Base-by-base conservation (phyloP, 2,113 vertebrate species). In the Microcebus ravelobensis region DNA sequence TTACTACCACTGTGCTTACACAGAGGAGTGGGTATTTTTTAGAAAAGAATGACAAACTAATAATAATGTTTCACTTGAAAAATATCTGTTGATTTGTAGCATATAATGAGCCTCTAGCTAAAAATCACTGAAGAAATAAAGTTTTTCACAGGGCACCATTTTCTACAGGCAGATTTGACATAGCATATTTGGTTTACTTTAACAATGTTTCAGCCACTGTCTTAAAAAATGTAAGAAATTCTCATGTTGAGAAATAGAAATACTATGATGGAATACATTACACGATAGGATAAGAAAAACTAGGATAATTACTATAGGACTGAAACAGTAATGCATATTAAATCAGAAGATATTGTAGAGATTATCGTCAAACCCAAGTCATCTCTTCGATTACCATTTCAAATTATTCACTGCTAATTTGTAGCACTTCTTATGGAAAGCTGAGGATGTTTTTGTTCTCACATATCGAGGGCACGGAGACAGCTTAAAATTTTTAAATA, bases 331-430 rank as follows among this genome's bases (percentile, higher is more conserved):
- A 79, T 73, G 36, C 73, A 68, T 36, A n/a, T 8, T 36, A 77
- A 34, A 89, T 83, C 80, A 89, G 36, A 71, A 95, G 73, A 63
- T 89, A 13, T 23, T 65, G 52, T 29, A 42, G 59, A 87, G 91
- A 31, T 3, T n/a, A 42, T 31, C 52, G n/a, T 90, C 55, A 84
- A 84, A 45, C 52, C 42, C 52, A n/a, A 81, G 73, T 55, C 82
- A 76, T 45, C 31, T 21, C 39, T 87, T 59, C 2, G 8, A 79
- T 92, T 81, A 90, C 67, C 86, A 84, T 70, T 91, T 96, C 91
- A 52, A 87, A 94, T 42, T 91, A 95, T 96, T 97, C 70, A 70
- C 45, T 0, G 4, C 90, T 81, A 95, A 90, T 97, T 45, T 88
- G 45, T 55, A 91, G 50, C 34, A 7, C 65, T 89, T 70, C 59